Evolutionary conservation across 1,140 invertebrate genomes (phyloP), one percentile per base, ranked within the genome.

Genomic region (Brachionus koreanus): DNA sequence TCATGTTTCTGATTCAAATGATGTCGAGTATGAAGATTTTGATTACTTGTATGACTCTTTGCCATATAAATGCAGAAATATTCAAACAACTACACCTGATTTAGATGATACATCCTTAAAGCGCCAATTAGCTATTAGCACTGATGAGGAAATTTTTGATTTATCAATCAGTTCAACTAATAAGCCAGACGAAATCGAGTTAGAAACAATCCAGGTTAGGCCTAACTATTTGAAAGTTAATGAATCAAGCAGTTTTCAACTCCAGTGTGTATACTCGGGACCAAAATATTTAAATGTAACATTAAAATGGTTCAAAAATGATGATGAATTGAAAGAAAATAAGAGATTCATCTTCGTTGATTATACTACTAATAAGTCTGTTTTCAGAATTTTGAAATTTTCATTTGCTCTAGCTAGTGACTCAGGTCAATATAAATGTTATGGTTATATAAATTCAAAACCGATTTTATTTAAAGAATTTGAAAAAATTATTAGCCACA

Each of bases 181-280:
- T n/a, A 57, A 57, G 19, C 6, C 16, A 57, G 16, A 19, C 5
- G 49, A 9, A 19, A 57, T 6, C 16, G 49, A 12, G 19, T 1
- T 25, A 46, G 69, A 74, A 25, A 12, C 12, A 12, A 1, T 79
- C 1, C 33, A 79, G 19, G 23, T 79, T 0, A 57, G 12, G 9
- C 76, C 76, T 5, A 57, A 49, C 5, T 35, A 61, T 61, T 25
- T 79, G 19, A 63, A 61, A 19, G 29, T 65, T 2, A 79, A 42
- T 25, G 35, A 61, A 35, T 61, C 19, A 6, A 37, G 19, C 12
- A 61, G 49, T 33, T 57, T 65, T 79, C 76, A 79, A n/a, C 13
- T 79, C 3, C 46, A 79, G 13, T 79, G 76, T 33, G 7, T 79
- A 10, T 79, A 79, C 19, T 37, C 23, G 10, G 76, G 76, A 12